Evolutionary conservation across 2,113 vertebrate genomes (phyloP).

Genomic region (Apteryx mantelli): DNA sequence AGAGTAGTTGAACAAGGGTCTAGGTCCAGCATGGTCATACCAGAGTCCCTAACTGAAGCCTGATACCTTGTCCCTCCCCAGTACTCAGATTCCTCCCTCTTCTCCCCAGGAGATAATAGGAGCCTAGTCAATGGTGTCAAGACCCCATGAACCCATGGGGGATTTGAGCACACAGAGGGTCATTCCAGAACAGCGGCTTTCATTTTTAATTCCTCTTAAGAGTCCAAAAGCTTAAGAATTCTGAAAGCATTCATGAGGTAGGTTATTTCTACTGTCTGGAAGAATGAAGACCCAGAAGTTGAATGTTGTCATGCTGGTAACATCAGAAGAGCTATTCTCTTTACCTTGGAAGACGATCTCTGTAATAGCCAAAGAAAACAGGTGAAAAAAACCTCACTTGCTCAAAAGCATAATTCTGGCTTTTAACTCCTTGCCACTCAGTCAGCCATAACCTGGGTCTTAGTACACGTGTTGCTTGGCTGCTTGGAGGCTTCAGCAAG

Average conservation of each 20-base stretch:
- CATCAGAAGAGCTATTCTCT: not conserved
- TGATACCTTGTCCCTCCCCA: not conserved
- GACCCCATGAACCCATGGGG: not conserved
- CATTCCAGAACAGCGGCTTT: not conserved
- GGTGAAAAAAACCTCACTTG: not conserved
- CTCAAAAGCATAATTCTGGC: not conserved
- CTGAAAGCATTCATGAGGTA: not conserved
- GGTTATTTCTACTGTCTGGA: not conserved
- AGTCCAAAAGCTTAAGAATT: not conserved
- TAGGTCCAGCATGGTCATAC: not conserved
- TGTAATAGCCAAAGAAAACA: not conserved
- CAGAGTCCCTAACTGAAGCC: rapidly evolving
- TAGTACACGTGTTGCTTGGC: not conserved
- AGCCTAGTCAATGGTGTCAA: not conserved
- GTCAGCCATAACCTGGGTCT: not conserved
- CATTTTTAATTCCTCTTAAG: not conserved
- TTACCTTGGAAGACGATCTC: not conserved
- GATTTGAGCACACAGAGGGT: rapidly evolving
- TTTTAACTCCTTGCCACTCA: not conserved
- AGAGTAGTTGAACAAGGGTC: not conserved
- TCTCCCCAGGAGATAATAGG: not conserved
- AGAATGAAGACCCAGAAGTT: not conserved
- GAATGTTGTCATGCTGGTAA: not conserved
- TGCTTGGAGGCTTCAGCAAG: not conserved
- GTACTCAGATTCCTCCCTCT: not conserved